Conservation (phyloP, 2,113 vertebrate species). For the Ellobius talpinus region DNA sequence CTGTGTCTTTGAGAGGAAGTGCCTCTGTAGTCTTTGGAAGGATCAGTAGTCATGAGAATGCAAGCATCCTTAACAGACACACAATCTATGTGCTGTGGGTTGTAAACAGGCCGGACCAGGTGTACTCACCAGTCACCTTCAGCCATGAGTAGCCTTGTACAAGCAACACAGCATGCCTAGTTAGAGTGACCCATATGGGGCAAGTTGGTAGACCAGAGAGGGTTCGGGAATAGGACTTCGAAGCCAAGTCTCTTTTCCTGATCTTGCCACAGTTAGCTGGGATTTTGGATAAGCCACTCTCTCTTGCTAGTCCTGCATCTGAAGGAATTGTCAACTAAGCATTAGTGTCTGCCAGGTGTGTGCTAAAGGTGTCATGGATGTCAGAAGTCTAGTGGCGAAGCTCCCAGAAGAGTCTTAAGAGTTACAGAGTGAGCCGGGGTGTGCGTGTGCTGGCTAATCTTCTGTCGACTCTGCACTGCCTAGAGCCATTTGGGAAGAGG, state of each 20-base stretch:
- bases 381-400: neutral
- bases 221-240: fast-evolving
- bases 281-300: neutral
- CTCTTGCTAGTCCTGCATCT: neutral
- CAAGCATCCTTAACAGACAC: fast-evolving
- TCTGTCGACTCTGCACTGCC: neutral
- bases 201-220: neutral
- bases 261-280: too few relatives aligned
- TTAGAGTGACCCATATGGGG: too few relatives aligned
- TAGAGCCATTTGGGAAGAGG: neutral
- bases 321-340: neutral
- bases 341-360: neutral
- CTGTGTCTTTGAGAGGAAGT: fast-evolving
- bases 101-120: fast-evolving
- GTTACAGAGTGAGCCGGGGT: neutral
- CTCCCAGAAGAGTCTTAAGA: neutral
- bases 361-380: neutral
- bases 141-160: neutral
- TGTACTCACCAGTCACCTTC: neutral
- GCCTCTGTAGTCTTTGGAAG: neutral
- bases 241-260: neutral
- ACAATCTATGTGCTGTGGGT: neutral
- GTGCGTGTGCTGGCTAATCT: neutral
- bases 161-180: neutral
- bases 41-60: fast-evolving